Conservation (phyloP, 1,140 invertebrate genomes). For the Brachionus koreanus region DNA sequence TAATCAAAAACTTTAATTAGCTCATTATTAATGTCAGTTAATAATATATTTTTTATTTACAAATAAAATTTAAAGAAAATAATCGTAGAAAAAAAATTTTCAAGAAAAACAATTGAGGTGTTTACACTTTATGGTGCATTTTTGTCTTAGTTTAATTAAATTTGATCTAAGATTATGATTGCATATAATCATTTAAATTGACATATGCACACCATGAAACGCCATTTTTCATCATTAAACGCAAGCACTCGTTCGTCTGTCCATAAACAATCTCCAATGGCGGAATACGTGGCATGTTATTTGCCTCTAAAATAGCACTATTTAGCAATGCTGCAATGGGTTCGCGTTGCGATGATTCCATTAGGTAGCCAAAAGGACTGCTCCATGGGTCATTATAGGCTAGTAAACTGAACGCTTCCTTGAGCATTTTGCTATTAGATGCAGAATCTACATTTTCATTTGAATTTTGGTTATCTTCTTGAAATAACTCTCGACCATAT, state of each 20-base stretch:
- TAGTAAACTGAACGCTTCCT: constrained; percentile 94
- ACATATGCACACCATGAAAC: constrained; percentile 90
- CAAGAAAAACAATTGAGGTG: constrained; percentile 15
- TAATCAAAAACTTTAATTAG: background rate
- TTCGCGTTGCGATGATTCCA: constrained; percentile 85
- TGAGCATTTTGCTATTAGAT: constrained; percentile 83
- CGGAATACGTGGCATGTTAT: constrained; percentile 78
- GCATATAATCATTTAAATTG: constrained; percentile 59
- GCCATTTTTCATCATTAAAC: constrained; percentile 79
- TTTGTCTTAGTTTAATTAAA: constrained; percentile 2
- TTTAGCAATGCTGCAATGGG: constrained; percentile 88
- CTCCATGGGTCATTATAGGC: constrained; percentile 96
- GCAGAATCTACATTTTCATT: constrained; percentile 77
- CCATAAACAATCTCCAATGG: constrained; percentile 83
- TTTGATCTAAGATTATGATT: constrained; percentile 47
- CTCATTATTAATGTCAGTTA: background rate
- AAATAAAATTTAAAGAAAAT: constrained; percentile 36
- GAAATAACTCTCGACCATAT: constrained; percentile 86
- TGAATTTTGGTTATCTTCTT: constrained; percentile 77
- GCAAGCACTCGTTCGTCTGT: constrained; percentile 80
- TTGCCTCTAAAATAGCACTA: constrained; percentile 91
- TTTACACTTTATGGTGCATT: background rate
- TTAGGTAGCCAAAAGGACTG: constrained; percentile 88
- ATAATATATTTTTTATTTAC: constrained; percentile 20
- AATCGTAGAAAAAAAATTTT: constrained; percentile 30